These are phyloP conservation scores for Callopanchax toddi DNA, from an alignment of 2,113 vertebrate species.

Conservation along the genomic window DNA sequence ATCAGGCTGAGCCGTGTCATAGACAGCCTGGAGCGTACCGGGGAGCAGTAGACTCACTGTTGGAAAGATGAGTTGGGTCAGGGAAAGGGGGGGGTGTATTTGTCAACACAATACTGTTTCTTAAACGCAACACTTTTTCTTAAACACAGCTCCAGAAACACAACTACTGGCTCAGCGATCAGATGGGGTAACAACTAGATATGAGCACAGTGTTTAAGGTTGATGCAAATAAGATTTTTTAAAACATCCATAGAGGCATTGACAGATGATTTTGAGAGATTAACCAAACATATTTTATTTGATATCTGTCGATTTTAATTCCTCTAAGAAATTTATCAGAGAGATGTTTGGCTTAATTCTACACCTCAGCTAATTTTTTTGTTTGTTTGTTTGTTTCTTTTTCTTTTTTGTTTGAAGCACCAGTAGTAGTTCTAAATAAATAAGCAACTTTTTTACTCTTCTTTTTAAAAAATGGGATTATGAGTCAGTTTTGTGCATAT, in stretches of 20 bases:
- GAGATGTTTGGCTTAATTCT: conserved; percentile 17
- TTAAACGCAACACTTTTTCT: conserved; percentile 42
- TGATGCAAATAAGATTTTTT: conserved; percentile 4
- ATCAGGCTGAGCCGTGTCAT: conserved; percentile 93
- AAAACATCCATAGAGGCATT: conserved; percentile 23
- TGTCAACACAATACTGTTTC: conserved; percentile 38
- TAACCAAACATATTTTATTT: conserved; percentile 26
- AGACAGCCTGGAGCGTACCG: conserved; percentile 86
- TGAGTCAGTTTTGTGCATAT: conserved; percentile 21
- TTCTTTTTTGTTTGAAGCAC: conserved; percentile 16
- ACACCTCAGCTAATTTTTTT: conserved; percentile 33
- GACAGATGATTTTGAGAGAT: conserved; percentile 20
- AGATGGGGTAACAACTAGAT: conserved; percentile 23
- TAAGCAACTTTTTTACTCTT: conserved; percentile 31
- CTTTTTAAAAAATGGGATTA: conserved; percentile 25
- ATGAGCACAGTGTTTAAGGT: conserved; percentile 47
- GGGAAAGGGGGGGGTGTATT: conserved; percentile 17
- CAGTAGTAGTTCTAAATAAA: conserved; percentile 17
- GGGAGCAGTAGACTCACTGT: conserved; percentile 81
- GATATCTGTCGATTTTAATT: conserved; percentile 30
- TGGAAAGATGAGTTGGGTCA: not conserved
- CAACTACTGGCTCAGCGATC: conserved; percentile 41
- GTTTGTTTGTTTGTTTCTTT: conserved; percentile 37
- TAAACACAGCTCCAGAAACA: conserved; percentile 34
- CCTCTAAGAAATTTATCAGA: conserved; percentile 16